Evolutionary conservation across 2,888 invertebrate genomes (phyloP), one percentile per base, ranked within the genome.

Genomic region (Microchrysa polita): DNA sequence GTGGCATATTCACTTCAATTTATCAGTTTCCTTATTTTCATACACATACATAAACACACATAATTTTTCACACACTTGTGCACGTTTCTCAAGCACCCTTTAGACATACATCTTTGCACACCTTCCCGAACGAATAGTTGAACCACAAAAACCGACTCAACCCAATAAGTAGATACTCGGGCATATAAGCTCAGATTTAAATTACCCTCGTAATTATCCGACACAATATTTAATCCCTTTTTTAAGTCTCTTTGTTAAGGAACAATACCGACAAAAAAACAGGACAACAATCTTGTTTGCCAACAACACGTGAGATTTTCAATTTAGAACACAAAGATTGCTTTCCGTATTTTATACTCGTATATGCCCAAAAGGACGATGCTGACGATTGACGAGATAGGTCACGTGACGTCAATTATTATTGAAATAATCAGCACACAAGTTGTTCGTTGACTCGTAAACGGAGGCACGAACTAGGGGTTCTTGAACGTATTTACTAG

Each of bases 321-420:
- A 18, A 52, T 52, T 57, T 40, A 34, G 27, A 34, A 55, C 55
- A 53, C 16, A 57, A 55, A 52, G 67, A 27, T 67, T 20, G 10
- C n/a, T n/a, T n/a, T n/a, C n/a, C n/a, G 23, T 5, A 34, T 34
- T n/a, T n/a, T n/a, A 7, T 34, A 34, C 27, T 34, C 27, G 48
- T 23, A 42, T n/a, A n/a, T 20, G 20, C 44, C 20, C 20, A 65
- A 44, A 44, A 65, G 53, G 34, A 27, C 52, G 67, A 48, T 55
- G 27, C 7, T 7, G 27, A 34, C 27, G 27, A 34, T 40, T 57
- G 40, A 42, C 7, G 42, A 61, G 73, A 73, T 73, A 73, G 27
- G 63, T 22, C 73, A 73, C 73, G 73, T 73, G 73, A 73, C 73
- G 63, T 63, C 73, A 73, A 73, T 73, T 73, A 73, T 23, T 55